Percentiles rank a stretch among this genome's conserved stretches.
These are phyloP conservation scores for Punctoribates punctum DNA, from an alignment of 2,888 invertebrate genomes.

Conservation along the genomic window DNA sequence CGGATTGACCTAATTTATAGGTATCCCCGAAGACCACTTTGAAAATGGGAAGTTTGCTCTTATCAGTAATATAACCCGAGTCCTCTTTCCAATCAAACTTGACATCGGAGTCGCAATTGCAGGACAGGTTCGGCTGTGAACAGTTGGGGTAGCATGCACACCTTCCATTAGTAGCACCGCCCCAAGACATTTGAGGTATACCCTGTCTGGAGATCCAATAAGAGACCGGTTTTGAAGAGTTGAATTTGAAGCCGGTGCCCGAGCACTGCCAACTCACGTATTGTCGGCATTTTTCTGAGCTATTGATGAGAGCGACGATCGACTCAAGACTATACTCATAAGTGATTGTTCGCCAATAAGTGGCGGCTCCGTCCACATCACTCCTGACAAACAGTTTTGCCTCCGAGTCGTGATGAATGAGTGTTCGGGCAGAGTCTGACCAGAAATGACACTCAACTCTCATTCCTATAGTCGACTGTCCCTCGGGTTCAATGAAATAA, in stretches of 20 bases:
- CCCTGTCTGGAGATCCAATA: conserved; percentile 47
- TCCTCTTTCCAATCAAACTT: conserved; percentile 47
- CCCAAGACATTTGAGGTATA: conserved; percentile 48
- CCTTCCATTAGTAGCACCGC: conserved; percentile 45
- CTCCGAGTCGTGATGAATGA: conserved; percentile 50
- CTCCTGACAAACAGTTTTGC: conserved; percentile 49
- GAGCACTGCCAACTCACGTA: conserved; percentile 49
- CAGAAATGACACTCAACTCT: conserved; percentile 48
- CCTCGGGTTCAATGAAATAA: conserved; percentile 49
- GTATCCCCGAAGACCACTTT: conserved; percentile 48
- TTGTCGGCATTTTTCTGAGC: conserved; percentile 48
- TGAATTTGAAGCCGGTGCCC: conserved; percentile 48
- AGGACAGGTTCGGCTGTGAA: conserved; percentile 42
- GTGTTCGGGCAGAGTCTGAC: conserved; percentile 45
- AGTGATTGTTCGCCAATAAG: conserved; percentile 47
- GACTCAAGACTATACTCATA: conserved; percentile 45
- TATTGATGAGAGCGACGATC: conserved; percentile 41
- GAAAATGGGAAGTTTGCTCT: conserved; percentile 47
- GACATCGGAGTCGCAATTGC: conserved; percentile 48
- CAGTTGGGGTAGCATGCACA: conserved; percentile 48
- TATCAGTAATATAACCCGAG: conserved; percentile 48
- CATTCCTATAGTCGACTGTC: conserved; percentile 47
- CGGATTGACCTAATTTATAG: conserved; percentile 48
- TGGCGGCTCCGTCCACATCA: conserved; percentile 48
- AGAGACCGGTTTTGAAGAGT: conserved; percentile 46